Evolutionary conservation across 1,140 invertebrate species (phyloP).

Genomic region (Euwallacea similis): DNA sequence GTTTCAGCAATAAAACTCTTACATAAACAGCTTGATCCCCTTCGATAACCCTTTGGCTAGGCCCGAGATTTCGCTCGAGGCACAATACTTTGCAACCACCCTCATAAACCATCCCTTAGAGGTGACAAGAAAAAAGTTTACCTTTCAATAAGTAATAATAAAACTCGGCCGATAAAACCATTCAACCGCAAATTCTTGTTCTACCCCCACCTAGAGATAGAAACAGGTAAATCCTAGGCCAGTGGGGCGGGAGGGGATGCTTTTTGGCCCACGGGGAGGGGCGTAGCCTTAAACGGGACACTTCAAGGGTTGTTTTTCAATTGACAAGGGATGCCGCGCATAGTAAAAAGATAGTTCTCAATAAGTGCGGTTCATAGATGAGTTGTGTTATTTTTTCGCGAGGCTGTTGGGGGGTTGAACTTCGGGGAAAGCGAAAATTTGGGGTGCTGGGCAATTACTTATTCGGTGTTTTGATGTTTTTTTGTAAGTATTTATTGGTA

Average conservation of each 20-base stretch:
- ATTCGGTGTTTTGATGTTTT: no score
- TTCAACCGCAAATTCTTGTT: conserved; percentile 33
- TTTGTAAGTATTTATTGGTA: no score
- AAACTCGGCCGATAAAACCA: conserved; percentile 24
- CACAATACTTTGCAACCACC: conserved; percentile 16
- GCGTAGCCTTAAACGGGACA: conserved; percentile 27
- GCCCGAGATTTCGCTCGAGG: background rate
- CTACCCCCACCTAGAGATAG: conserved; percentile 14
- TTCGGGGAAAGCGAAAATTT: no score
- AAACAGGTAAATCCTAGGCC: conserved; percentile 23
- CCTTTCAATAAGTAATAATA: no score
- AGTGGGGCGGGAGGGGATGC: conserved; percentile 10
- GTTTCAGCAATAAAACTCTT: no score
- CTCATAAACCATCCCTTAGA: conserved; percentile 20
- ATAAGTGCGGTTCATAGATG: conserved; percentile 28
- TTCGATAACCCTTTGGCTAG: no score
- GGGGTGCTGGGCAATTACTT: no score
- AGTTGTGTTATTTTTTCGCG: background rate
- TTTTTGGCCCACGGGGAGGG: conserved; percentile 25
- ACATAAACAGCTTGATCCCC: no score
- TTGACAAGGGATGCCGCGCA: conserved; percentile 26
- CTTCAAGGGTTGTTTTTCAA: conserved; percentile 33
- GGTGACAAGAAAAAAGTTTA: no score
- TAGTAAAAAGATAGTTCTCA: conserved; percentile 27
- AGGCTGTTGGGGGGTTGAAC: no score